Base-by-base conservation (phyloP, 1,140 invertebrate species). In the Aplysia californica region DNA sequence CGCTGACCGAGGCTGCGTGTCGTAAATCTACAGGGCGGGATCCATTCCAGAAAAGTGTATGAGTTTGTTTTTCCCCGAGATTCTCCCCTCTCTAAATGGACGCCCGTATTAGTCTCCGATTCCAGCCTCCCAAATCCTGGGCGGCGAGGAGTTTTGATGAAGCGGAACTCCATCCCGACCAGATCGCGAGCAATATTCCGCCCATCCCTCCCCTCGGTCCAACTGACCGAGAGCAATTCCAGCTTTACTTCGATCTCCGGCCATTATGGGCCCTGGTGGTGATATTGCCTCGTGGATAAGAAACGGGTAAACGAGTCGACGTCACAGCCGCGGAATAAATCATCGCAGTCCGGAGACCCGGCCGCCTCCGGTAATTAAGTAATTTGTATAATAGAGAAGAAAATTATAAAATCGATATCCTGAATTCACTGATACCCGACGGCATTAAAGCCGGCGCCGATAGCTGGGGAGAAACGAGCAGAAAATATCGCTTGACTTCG, bases 361-460 rank as follows among this genome's bases (percentile, higher is more conserved):
- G 15, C 56, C 35, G 70, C 36, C 72, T 66, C 59, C 61, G 61
- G 72, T 75, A 75, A 75, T 75, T 75, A 75, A 75, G 72, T 66
- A 75, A 75, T 75, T 75, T 75, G 72, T 75, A 65, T 65, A 75
- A 75, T 75, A 75, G 72, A 75, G 61, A 75, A 66, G 72, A 75
- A 75, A 75, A 75, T 75, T 66, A 66, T 75, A 75, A 75, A 75
- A 75, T 75, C 72, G 35, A 75, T 75, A 75, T 21, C 21, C 59
- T 59, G 59, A 65, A 65, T 66, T 75, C 59, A 65, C 59, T 75
- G 72, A 65, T 65, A 75, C 66, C 72, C 59, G 72, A 33, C 72
- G 39, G 38, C 72, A 75, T 75, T 75, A 65, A 75, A 66, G 39
- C 61, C 26, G 10, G 35, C 33, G 29, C 29, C 5, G 41, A 29